Conservation (phyloP, 2,888 invertebrate species). For the Aphelenchoides bicaudatus region DNA sequence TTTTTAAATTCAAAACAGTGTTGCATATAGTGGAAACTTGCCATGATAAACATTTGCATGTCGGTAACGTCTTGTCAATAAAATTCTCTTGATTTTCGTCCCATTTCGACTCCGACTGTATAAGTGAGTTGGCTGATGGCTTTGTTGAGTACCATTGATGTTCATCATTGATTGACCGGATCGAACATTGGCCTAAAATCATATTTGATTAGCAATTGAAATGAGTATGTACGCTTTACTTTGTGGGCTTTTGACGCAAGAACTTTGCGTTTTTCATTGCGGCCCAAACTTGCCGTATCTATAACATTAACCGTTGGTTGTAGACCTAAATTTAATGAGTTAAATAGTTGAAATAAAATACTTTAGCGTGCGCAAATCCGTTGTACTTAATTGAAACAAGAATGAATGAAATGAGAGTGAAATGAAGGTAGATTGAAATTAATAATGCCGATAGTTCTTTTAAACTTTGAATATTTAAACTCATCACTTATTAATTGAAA, state of each 20-base stretch:
- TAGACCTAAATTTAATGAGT: neutral
- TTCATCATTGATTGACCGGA: constrained; percentile 9
- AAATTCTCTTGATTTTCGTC: constrained; percentile 64
- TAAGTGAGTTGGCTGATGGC: neutral
- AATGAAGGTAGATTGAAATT: too few relatives aligned
- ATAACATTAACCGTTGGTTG: neutral
- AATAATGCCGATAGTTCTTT: too few relatives aligned
- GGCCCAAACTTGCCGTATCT: constrained; percentile 7
- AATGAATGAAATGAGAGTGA: too few relatives aligned
- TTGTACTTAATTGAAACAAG: too few relatives aligned
- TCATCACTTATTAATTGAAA: too few relatives aligned
- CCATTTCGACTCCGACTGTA: constrained; percentile 6
- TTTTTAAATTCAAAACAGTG: neutral
- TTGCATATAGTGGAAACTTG: constrained; percentile 13
- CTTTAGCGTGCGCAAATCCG: too few relatives aligned
- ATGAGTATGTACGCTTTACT: neutral
- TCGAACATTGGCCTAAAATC: neutral
- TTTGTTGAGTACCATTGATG: constrained; percentile 3
- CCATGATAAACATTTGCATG: constrained; percentile 63
- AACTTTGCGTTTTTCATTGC: neutral
- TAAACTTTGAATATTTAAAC: too few relatives aligned
- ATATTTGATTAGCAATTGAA: neutral
- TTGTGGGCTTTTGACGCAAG: neutral
- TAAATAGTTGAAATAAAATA: too few relatives aligned
- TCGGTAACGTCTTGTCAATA: constrained; percentile 67